phyloP scores from a whole-genome alignment of 2,113 vertebrate species.

The Mastomys natalensis region DNA sequence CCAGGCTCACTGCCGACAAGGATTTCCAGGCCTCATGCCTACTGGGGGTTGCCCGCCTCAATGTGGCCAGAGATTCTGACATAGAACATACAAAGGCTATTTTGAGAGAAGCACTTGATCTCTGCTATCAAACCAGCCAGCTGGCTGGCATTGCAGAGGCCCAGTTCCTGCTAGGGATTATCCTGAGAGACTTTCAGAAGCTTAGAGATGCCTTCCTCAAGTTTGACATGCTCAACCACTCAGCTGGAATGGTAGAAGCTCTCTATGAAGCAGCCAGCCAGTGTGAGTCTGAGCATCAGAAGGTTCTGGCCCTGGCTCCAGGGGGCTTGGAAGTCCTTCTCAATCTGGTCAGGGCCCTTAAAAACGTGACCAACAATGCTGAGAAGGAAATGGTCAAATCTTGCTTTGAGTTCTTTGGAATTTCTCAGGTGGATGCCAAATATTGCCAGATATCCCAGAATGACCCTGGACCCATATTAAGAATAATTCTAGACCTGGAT shows the following conservation, averaged over 20 bases:
- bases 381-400: conserved; percentile 90
- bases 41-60: conserved; percentile 84
- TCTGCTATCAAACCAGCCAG: conserved; percentile 83
- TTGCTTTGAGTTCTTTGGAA: conserved; percentile 90
- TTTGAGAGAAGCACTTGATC: conserved; percentile 83
- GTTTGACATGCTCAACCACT: conserved; percentile 84
- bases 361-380: conserved; percentile 85
- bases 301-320: conserved; percentile 76
- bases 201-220: conserved; percentile 74
- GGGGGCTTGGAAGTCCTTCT: conserved; percentile 84
- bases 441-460: conserved; percentile 86
- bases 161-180: conserved; percentile 83
- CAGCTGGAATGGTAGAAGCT: conserved; percentile 87
- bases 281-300: conserved; percentile 53
- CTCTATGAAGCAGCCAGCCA: conserved; percentile 78
- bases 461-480: conserved; percentile 84
- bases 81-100: conserved; percentile 52
- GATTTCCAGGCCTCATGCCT: conserved; percentile 87
- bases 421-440: conserved; percentile 82
- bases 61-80: conserved; percentile 25
- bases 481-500: conserved; percentile 79
- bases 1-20: conserved; percentile 83
- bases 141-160: conserved; percentile 85
- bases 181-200: conserved; percentile 81
- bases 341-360: conserved; percentile 83